Conservation (phyloP, 2,888 invertebrate genomes). For the Colostygia pectinataria region DNA sequence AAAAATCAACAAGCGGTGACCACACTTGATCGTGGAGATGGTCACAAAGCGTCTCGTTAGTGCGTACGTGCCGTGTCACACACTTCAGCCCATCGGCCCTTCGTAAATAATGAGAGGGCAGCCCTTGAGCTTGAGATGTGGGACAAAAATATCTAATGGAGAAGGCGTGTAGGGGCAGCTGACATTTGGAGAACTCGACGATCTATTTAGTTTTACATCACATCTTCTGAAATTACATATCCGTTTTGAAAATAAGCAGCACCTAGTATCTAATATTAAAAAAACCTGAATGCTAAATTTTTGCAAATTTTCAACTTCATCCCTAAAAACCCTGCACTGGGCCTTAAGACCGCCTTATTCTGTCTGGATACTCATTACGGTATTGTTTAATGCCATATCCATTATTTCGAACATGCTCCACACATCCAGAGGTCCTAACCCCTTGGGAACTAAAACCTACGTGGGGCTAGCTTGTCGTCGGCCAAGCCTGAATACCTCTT, state of each 20-base stretch:
- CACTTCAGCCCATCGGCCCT: slow-evolving; percentile 79
- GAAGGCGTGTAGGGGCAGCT: slow-evolving; percentile 36
- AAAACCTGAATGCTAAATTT: no score
- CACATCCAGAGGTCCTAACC: slow-evolving; percentile 46
- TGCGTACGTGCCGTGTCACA: slow-evolving; percentile 81
- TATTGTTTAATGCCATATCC: slow-evolving; percentile 41
- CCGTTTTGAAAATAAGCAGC: neutral
- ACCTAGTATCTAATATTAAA: no score
- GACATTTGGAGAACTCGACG: slow-evolving; percentile 25
- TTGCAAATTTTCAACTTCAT: no score
- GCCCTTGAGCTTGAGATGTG: slow-evolving; percentile 55
- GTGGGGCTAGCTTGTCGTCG: slow-evolving; percentile 64
- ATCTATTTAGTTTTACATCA: slow-evolving; percentile 22
- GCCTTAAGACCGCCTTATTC: no score
- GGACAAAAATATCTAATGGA: slow-evolving; percentile 44
- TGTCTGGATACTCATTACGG: neutral
- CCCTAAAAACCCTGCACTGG: no score
- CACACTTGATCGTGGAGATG: slow-evolving; percentile 71
- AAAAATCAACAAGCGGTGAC: slow-evolving; percentile 77
- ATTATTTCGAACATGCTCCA: slow-evolving; percentile 22
- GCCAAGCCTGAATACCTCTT: slow-evolving; percentile 74
- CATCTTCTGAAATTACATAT: slow-evolving; percentile 10
- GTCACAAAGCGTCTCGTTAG: slow-evolving; percentile 84
- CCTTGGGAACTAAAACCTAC: slow-evolving; percentile 73
- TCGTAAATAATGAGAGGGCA: slow-evolving; percentile 81